Percentiles rank a stretch among this genome's conserved stretches.
phyloP scores from a whole-genome alignment of 2,113 vertebrate genomes.

The Ameiurus melas region DNA sequence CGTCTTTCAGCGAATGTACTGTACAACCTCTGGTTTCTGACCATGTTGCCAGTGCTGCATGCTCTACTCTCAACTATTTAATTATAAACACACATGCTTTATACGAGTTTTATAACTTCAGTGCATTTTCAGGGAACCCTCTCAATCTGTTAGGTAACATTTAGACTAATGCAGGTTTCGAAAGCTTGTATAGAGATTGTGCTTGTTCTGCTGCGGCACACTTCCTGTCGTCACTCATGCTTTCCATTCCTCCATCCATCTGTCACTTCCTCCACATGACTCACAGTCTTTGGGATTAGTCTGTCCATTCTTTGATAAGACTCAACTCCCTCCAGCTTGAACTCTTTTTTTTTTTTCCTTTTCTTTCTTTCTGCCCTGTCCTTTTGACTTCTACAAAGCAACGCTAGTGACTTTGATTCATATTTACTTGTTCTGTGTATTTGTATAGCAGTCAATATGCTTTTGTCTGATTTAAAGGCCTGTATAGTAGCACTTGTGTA shows the following conservation, averaged over 20 bases:
- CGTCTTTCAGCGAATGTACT: background rate
- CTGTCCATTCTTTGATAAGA: conserved; percentile 66
- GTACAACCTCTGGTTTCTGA: conserved; percentile 19
- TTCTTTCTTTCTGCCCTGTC: conserved; percentile 54
- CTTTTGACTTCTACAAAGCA: conserved; percentile 59
- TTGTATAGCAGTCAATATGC: background rate
- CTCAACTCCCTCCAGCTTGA: conserved; percentile 61
- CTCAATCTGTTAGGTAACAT: background rate
- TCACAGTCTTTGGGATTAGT: conserved; percentile 79
- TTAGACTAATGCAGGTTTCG: background rate
- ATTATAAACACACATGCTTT: background rate
- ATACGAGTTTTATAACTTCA: background rate
- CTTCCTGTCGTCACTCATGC: conserved; percentile 32
- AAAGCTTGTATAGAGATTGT: background rate
- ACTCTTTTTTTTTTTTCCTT: background rate
- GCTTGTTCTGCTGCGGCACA: conserved; percentile 2
- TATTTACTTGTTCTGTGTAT: conserved; percentile 54
- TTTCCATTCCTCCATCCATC: conserved; percentile 48
- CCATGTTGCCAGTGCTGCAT: background rate
- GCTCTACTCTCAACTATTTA: background rate
- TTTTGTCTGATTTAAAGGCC: background rate
- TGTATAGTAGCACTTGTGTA: conserved; percentile 8
- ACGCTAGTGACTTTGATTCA: conserved; percentile 38
- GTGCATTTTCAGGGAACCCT: conserved; percentile 19
- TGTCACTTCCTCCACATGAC: conserved; percentile 56